These are phyloP conservation scores for Lasioglossum villosulum DNA, from an alignment of 2,888 invertebrate genomes.

Conservation along the genomic window DNA sequence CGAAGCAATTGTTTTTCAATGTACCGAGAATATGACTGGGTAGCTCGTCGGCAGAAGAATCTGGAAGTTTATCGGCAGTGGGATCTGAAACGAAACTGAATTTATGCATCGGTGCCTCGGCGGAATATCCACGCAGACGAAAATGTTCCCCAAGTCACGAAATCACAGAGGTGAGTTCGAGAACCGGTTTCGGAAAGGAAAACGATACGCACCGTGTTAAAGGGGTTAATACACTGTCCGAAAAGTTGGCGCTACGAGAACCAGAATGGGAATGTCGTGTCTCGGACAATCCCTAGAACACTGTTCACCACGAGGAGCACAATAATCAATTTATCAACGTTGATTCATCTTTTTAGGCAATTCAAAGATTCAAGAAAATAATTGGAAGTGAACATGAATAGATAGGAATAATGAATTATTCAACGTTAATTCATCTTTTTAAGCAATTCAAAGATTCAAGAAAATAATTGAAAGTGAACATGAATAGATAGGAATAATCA, in stretches of 20 bases:
- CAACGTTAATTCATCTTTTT: too few relatives aligned
- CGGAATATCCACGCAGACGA: slow-evolving; percentile 49
- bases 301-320: too few relatives aligned
- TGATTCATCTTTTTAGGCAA: too few relatives aligned
- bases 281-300: background rate
- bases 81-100: slow-evolving; percentile 57
- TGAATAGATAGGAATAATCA: too few relatives aligned
- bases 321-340: too few relatives aligned
- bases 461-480: too few relatives aligned
- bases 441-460: too few relatives aligned
- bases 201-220: slow-evolving; percentile 53
- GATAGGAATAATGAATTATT: too few relatives aligned
- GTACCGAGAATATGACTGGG: background rate
- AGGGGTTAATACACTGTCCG: slow-evolving; percentile 50
- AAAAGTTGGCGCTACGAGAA: slow-evolving; percentile 39
- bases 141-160: slow-evolving; percentile 61
- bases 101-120: slow-evolving; percentile 51
- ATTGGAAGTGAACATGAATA: too few relatives aligned
- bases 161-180: slow-evolving; percentile 53
- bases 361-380: too few relatives aligned
- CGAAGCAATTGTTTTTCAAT: background rate
- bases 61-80: slow-evolving; percentile 31
- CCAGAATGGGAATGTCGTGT: background rate
- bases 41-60: slow-evolving; percentile 7
- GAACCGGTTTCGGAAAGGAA: slow-evolving; percentile 55